Conservation (phyloP, 2,797 vertebrate species). For the Fringilla coelebs region DNA sequence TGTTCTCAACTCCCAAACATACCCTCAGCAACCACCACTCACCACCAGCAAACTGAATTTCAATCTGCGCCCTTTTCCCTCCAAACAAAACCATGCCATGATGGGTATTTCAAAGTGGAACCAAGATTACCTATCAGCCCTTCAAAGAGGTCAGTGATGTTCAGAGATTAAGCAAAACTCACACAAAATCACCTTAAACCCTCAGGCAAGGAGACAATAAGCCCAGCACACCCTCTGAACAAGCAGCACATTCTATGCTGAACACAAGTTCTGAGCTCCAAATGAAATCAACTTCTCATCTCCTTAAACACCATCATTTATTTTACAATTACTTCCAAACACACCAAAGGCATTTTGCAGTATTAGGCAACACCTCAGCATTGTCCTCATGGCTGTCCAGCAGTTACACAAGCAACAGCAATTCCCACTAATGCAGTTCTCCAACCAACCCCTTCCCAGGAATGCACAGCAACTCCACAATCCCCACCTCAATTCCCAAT, state of each 20-base stretch:
- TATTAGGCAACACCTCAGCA: too few relatives aligned
- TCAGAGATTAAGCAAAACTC: neutral
- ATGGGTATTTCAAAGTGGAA: neutral
- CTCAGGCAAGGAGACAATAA: neutral
- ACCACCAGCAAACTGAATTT: neutral
- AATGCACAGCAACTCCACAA: neutral
- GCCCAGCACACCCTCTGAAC: neutral
- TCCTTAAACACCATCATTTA: neutral
- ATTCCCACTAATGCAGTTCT: neutral
- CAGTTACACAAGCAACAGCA: neutral
- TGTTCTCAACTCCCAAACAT: neutral
- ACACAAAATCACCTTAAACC: neutral
- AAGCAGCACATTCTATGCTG: neutral
- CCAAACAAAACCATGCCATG: rapidly evolving
- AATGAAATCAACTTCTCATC: neutral
- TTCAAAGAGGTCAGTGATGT: neutral
- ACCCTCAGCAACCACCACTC: neutral
- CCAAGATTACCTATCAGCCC: neutral
- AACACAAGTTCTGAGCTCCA: neutral
- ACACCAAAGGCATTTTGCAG: neutral
- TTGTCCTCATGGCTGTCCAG: neutral
- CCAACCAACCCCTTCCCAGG: neutral
- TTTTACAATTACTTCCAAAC: neutral
- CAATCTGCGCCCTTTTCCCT: neutral
- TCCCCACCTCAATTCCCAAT: neutral